Conservation (phyloP, 2,888 invertebrate species). For the Cheilosia scutellata region DNA sequence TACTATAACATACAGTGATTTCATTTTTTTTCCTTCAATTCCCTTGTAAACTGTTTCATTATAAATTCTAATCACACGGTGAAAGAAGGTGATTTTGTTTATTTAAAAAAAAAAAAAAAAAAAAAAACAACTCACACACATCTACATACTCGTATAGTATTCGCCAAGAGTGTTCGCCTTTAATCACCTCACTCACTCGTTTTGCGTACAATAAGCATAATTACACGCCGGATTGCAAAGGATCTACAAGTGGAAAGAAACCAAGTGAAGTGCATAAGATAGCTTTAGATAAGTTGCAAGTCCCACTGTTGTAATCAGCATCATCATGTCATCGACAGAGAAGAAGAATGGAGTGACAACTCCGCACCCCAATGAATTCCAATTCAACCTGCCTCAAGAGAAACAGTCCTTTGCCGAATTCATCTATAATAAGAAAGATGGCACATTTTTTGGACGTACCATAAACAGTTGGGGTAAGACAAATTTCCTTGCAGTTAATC, state of each 20-base stretch:
- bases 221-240: constrained; percentile 63
- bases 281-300: constrained; percentile 21
- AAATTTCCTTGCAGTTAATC: background rate
- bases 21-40: background rate
- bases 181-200: constrained; percentile 38
- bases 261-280: constrained; percentile 57
- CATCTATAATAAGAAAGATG: constrained; percentile 80
- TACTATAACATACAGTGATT: constrained; percentile 9
- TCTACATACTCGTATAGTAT: background rate
- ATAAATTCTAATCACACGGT: background rate
- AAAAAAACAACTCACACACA: constrained; percentile 5
- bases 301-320: constrained; percentile 42
- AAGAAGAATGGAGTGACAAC: constrained; percentile 79
- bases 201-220: constrained; percentile 62
- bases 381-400: constrained; percentile 80
- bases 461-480: constrained; percentile 82
- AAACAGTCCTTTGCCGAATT: constrained; percentile 79
- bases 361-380: constrained; percentile 78
- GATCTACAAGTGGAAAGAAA: constrained; percentile 30
- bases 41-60: background rate
- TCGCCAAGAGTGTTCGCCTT: constrained; percentile 32
- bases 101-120: constrained; percentile 13
- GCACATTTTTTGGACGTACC: constrained; percentile 82
- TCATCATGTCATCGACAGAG: constrained; percentile 78
- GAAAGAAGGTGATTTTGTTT: constrained; percentile 1